These are phyloP conservation scores for Crossocerus cetratus DNA, from an alignment of 2,888 invertebrate species.

Conservation along the genomic window DNA sequence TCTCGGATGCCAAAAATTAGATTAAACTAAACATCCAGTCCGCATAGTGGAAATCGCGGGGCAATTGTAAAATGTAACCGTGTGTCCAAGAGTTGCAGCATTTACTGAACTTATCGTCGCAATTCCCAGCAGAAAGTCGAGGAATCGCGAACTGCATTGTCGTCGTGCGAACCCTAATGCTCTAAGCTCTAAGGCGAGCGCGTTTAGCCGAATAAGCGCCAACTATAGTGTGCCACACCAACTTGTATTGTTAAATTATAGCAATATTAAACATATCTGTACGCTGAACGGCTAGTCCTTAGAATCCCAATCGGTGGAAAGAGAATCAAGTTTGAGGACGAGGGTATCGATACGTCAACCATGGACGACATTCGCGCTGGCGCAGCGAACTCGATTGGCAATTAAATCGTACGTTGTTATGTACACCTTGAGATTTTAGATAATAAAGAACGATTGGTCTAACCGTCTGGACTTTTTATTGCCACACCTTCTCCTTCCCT, in stretches of 20 bases:
- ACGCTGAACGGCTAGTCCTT: constrained; percentile 35
- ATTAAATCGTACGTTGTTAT: constrained; percentile 36
- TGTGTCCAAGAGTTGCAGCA: too few species aligned
- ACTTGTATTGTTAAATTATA: constrained; percentile 40
- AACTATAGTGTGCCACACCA: constrained; percentile 17
- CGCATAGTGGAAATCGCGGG: too few species aligned
- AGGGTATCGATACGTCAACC: too few species aligned
- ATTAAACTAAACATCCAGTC: too few species aligned
- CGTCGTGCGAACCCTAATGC: too few species aligned
- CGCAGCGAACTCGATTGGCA: not conserved
- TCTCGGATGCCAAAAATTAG: too few species aligned
- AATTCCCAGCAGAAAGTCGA: too few species aligned
- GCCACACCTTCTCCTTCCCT: not conserved
- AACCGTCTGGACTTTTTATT: constrained; percentile 12
- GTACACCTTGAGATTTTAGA: constrained; percentile 49
- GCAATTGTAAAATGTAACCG: too few species aligned
- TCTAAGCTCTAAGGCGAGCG: too few species aligned
- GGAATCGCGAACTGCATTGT: too few species aligned
- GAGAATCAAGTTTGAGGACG: constrained; percentile 2
- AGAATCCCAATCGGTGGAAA: constrained; percentile 20
- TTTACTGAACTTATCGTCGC: too few species aligned
- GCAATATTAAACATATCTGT: constrained; percentile 61
- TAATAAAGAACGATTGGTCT: constrained; percentile 45
- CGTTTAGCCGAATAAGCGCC: not conserved
- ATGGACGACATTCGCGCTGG: too few species aligned